Evolutionary conservation across 2,113 vertebrate genomes (phyloP).

Genomic region (Perccottus glenii): DNA sequence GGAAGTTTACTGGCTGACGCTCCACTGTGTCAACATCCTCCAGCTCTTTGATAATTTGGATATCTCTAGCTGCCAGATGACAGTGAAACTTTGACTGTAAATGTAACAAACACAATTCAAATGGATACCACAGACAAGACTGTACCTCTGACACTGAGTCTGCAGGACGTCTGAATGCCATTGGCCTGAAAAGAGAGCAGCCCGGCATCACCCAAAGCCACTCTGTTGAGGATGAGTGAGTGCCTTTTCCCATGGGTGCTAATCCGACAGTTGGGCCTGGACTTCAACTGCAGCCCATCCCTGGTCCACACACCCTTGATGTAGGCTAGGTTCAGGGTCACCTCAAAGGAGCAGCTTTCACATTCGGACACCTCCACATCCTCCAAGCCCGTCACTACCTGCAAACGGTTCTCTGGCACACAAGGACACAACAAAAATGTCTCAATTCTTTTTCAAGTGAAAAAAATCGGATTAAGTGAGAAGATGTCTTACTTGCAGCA

Average conservation of each 20-base stretch:
- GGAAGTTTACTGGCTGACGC: slow-evolving; percentile 83
- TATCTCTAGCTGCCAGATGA: slow-evolving; percentile 82
- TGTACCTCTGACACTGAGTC: slow-evolving; percentile 86
- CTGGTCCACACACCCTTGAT: slow-evolving; percentile 87
- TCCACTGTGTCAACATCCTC: slow-evolving; percentile 87
- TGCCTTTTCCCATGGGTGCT: slow-evolving; percentile 82
- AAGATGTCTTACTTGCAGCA: slow-evolving; percentile 66
- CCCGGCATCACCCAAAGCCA: slow-evolving; percentile 83
- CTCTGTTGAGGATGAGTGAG: slow-evolving; percentile 79
- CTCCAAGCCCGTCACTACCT: slow-evolving; percentile 85
- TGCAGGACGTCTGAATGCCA: slow-evolving; percentile 81
- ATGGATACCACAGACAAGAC: too few relatives aligned
- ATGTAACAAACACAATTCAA: neutral
- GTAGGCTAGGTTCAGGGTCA: slow-evolving; percentile 85
- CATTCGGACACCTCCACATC: slow-evolving; percentile 81
- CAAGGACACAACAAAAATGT: slow-evolving; percentile 4
- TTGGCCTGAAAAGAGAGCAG: slow-evolving; percentile 86
- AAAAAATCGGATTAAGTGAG: neutral
- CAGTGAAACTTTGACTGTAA: slow-evolving; percentile 7
- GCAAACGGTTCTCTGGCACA: slow-evolving; percentile 86
- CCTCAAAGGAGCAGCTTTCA: slow-evolving; percentile 83
- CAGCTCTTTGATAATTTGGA: slow-evolving; percentile 85
- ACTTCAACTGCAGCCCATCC: slow-evolving; percentile 83
- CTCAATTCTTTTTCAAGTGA: neutral
- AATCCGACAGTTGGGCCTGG: slow-evolving; percentile 79